Conservation (phyloP, 35 echinoderm and acorn worm genomes). For the Apostichopus parvimensis region DNA sequence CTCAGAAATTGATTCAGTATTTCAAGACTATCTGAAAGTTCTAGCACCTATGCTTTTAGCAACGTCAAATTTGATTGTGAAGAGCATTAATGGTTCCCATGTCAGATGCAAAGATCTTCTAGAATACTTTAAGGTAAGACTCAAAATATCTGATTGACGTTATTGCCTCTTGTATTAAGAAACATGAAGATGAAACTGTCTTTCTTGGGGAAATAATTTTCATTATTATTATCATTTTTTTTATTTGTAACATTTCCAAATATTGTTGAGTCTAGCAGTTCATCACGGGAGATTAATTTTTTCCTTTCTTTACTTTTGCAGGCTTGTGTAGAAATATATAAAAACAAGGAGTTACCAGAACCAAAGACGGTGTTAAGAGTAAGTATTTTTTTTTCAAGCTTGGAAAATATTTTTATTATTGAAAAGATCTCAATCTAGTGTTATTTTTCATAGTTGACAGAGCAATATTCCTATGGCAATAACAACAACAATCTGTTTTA, state of each 20-base stretch:
- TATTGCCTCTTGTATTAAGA: too few relatives aligned
- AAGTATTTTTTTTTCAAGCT: background rate
- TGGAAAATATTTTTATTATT: too few relatives aligned
- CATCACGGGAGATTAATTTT: too few relatives aligned
- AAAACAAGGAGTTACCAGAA: slow-evolving; percentile 90
- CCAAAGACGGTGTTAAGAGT: slow-evolving; percentile 94
- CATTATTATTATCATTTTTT: too few relatives aligned
- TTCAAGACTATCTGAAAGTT: slow-evolving; percentile 66
- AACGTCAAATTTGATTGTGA: slow-evolving; percentile 63
- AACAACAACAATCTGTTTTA: too few relatives aligned
- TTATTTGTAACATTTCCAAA: too few relatives aligned
- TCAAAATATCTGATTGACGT: too few relatives aligned
- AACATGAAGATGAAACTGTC: too few relatives aligned
- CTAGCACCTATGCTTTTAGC: slow-evolving; percentile 77
- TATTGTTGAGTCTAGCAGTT: too few relatives aligned
- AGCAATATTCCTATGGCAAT: too few relatives aligned
- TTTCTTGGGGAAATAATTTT: too few relatives aligned
- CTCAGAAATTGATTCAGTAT: slow-evolving; percentile 83
- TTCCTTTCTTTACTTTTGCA: background rate
- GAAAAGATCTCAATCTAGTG: too few relatives aligned
- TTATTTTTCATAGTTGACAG: background rate
- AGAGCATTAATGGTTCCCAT: slow-evolving; percentile 87
- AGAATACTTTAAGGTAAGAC: slow-evolving; percentile 98
- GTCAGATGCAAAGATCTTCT: slow-evolving; percentile 80
- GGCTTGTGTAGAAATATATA: slow-evolving; percentile 96